Evolutionary conservation across 2,113 vertebrate genomes (phyloP).

Genomic region (Gymnobelideus leadbeateri): DNA sequence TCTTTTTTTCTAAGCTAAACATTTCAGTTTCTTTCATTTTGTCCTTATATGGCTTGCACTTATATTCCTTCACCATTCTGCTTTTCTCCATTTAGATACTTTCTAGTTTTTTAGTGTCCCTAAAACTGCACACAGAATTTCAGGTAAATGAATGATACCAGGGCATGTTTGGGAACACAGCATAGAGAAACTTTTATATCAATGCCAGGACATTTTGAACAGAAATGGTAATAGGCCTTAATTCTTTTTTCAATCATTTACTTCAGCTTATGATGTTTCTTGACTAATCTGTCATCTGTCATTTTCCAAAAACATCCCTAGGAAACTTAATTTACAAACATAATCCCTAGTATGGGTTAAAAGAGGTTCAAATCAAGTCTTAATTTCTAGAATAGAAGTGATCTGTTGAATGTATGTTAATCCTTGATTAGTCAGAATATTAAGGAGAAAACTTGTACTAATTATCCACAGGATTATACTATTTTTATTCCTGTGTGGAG

Average conservation of each 20-base stretch:
- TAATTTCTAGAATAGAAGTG: neutral
- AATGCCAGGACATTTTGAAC: neutral
- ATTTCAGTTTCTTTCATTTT: neutral
- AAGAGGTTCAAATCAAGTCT: neutral
- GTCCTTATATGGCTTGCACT: neutral
- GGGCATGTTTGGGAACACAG: neutral
- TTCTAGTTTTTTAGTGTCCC: neutral
- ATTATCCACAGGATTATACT: neutral
- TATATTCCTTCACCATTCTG: neutral
- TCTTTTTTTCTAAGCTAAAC: neutral
- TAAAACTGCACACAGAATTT: neutral
- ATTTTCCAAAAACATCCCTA: neutral
- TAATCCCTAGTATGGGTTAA: neutral
- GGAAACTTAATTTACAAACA: neutral
- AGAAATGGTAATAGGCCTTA: neutral
- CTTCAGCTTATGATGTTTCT: neutral
- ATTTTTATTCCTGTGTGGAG: neutral
- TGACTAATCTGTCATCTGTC: neutral
- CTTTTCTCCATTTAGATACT: neutral
- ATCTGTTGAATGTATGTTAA: neutral
- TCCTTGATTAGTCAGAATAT: too few species aligned
- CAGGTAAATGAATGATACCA: neutral
- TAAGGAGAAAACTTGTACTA: neutral
- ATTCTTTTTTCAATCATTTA: neutral
- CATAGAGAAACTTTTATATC: neutral